Evolutionary conservation across 1,140 invertebrate species (phyloP), one percentile per base, ranked within the genome.

Genomic region (Eriocheir sinensis): DNA sequence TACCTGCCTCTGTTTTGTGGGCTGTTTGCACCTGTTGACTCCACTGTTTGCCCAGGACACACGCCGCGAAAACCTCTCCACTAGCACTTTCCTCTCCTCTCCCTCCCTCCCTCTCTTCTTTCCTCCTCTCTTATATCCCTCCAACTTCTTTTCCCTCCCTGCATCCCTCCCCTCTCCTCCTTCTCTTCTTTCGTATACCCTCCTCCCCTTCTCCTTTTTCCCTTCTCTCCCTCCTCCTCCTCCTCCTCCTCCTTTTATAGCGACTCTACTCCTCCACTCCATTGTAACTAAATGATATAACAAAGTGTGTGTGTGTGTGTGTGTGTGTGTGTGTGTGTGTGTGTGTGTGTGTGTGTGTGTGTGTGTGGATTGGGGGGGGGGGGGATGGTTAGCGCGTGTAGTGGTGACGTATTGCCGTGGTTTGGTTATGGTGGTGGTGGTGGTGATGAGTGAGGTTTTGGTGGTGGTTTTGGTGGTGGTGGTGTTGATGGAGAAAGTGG

Each of bases 1-100:
- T 72, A 72, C 60, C 60, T 72, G 60, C 21, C 60, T n/a, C 21
- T 72, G 60, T 72, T 72, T 72, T 72, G 60, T 72, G 60, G 60
- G 27, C 6, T 72, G 60, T 72, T 72, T 72, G 60, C 60, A 21
- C 60, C 27, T 72, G 60, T 72, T 72, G 60, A 72, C 27, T 72
- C 21, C 53, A 21, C 60, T 72, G 60, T 72, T 72, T 72, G 27
- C 60, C 60, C 60, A 8, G 44, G 60, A 12, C 60, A 72, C 60
- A 72, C 60, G 60, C 60, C 60, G 6, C 27, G n/a, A 72, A 53
- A 9, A 53, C 8, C 48, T 21, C 48, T 17, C 48, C 12, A 21
- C 48, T 53, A 53, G 21, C n/a, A n/a, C 60, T 72, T 72, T n/a
- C 60, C 27, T 72, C 60, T n/a, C n/a, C 60, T 72, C 53, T 72